Evolutionary conservation across 2,113 vertebrate species (phyloP).

Genomic region (Tangachromis dhanisi): DNA sequence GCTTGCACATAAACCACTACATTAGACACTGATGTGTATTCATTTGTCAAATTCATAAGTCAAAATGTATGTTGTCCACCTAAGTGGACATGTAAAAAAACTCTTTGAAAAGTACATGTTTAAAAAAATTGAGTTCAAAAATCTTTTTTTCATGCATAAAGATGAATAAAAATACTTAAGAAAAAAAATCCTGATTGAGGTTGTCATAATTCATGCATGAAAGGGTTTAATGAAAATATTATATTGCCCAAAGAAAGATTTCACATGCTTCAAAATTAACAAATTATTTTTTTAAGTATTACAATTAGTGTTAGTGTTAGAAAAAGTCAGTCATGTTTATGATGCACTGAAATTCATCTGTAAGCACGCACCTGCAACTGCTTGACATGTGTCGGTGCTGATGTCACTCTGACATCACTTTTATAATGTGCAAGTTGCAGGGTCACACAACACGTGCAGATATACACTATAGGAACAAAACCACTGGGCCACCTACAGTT

Average conservation of each 20-base stretch:
- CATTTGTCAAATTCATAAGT: background rate
- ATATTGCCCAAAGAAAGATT: background rate
- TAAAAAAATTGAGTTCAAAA: background rate
- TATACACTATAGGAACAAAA: background rate
- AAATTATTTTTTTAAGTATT: rapidly evolving
- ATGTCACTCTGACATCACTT: background rate
- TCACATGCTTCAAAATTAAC: background rate
- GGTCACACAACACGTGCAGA: background rate
- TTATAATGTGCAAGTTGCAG: background rate
- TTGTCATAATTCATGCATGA: background rate
- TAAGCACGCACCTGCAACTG: background rate
- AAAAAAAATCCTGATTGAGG: too few species aligned
- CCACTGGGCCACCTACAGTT: background rate
- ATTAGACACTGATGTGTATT: background rate
- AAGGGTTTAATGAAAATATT: background rate
- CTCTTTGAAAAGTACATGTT: background rate
- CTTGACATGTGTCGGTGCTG: background rate
- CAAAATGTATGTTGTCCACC: background rate
- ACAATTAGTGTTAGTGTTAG: background rate
- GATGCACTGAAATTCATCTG: background rate
- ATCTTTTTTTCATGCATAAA: background rate
- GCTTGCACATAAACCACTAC: background rate
- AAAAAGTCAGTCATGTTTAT: background rate
- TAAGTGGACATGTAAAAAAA: background rate
- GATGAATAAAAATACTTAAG: background rate